Evolutionary conservation across 2,888 invertebrate genomes (phyloP).

Genomic region (Tenthredo scrophulariae): DNA sequence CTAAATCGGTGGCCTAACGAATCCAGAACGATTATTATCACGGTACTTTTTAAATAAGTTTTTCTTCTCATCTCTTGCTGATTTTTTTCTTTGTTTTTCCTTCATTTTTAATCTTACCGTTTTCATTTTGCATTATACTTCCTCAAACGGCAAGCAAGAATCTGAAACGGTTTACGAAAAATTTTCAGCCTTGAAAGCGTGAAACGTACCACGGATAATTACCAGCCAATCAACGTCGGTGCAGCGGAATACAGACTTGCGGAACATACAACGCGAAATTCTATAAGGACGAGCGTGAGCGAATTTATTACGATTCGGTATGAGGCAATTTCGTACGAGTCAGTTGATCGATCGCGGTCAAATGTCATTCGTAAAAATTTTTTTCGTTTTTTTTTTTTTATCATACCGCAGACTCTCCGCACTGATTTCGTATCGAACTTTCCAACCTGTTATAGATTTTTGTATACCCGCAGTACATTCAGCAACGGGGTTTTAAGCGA

Average conservation of each 20-base stretch:
- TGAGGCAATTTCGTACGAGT: neutral
- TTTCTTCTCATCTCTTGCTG: neutral
- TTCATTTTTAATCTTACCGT: neutral
- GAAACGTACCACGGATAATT: conserved; percentile 51
- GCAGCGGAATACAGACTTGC: neutral
- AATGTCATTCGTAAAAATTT: conserved; percentile 19
- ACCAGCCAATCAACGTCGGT: conserved; percentile 39
- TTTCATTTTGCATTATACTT: conserved; percentile 12
- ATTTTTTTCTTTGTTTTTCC: neutral
- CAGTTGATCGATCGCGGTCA: neutral
- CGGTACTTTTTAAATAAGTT: neutral
- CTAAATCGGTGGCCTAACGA: conserved; percentile 13
- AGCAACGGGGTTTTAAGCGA: neutral
- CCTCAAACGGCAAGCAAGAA: neutral
- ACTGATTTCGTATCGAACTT: neutral
- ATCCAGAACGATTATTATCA: conserved; percentile 22
- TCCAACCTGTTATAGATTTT: neutral
- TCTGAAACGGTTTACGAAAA: conserved; percentile 42
- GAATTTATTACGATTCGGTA: conserved; percentile 19
- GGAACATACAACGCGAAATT: neutral
- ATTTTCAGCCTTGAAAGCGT: conserved; percentile 31
- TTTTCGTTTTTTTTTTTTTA: neutral
- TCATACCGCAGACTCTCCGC: neutral
- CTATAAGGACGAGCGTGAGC: neutral
- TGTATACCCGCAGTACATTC: neutral